These are phyloP conservation scores for Perithous albicinctus DNA, from an alignment of 2,888 invertebrate species.

Conservation along the genomic window DNA sequence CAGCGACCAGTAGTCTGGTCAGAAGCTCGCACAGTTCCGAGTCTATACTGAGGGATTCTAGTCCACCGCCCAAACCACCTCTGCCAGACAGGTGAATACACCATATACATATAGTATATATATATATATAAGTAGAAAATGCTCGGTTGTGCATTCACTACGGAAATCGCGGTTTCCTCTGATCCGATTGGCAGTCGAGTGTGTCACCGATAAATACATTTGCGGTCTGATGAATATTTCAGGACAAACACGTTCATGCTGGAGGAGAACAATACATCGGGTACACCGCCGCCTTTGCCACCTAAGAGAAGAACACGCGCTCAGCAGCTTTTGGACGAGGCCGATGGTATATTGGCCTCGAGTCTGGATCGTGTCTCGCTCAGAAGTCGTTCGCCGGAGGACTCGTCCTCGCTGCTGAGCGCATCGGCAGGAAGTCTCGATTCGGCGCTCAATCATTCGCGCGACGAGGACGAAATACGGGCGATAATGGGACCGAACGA, in stretches of 20 bases:
- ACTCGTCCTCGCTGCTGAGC: constrained; percentile 88
- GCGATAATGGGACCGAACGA: constrained; percentile 87
- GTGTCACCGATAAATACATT: neutral
- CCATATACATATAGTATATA: neutral
- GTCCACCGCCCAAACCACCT: constrained; percentile 95
- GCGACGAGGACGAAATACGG: constrained; percentile 91
- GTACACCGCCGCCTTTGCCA: constrained; percentile 92
- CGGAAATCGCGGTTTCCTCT: neutral
- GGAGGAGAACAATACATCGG: constrained; percentile 86
- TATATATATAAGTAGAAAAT: too few relatives aligned
- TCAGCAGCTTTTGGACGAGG: constrained; percentile 85
- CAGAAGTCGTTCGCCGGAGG: constrained; percentile 91
- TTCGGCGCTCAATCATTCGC: constrained; percentile 95
- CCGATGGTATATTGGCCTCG: constrained; percentile 87
- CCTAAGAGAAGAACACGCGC: constrained; percentile 89
- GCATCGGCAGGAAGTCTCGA: constrained; percentile 93
- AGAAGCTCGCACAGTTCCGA: constrained; percentile 93
- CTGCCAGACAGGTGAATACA: constrained; percentile 90
- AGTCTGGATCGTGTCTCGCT: constrained; percentile 90
- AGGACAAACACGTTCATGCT: constrained; percentile 79
- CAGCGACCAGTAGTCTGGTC: constrained; percentile 87
- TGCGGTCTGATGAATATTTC: constrained; percentile 28
- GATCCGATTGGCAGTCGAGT: neutral
- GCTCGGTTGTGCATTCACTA: constrained; percentile 1
- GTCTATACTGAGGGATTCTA: constrained; percentile 90